A percentile compares a stretch with the other conserved stretches of the same genome.
Conservation (phyloP, 2,888 invertebrate genomes). For the Sesia apiformis region DNA sequence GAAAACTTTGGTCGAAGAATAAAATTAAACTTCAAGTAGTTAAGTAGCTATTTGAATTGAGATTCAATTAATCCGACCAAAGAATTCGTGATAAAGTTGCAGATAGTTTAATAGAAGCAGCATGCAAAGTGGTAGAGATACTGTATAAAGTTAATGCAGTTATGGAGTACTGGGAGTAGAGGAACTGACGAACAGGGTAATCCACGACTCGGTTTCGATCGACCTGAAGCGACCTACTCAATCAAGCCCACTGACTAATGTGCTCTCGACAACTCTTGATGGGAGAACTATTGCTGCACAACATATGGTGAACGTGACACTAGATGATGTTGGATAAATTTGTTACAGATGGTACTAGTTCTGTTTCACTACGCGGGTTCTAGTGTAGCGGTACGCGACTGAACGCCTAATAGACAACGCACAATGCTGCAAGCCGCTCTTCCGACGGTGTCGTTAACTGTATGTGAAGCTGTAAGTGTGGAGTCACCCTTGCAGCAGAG, state of each 20-base stretch:
- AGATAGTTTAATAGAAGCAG: conserved; percentile 59
- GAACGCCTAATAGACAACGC: conserved; percentile 58
- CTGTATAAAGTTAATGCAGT: conserved; percentile 57
- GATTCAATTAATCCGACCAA: conserved; percentile 21
- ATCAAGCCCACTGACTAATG: conserved; percentile 69
- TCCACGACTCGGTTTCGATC: conserved; percentile 55
- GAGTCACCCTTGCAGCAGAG: conserved; percentile 55
- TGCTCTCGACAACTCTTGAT: conserved; percentile 62
- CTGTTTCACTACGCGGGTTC: conserved; percentile 58
- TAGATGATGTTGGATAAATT: conserved; percentile 62
- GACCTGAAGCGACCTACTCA: conserved; percentile 68
- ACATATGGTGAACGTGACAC: conserved; percentile 60
- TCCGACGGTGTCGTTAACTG: conserved; percentile 1
- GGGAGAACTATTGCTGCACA: conserved; percentile 56
- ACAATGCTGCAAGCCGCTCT: conserved; percentile 57
- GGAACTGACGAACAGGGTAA: conserved; percentile 50
- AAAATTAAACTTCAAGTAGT: conserved; percentile 5
- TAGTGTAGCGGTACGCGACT: conserved; percentile 69
- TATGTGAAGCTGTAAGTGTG: conserved; percentile 3
- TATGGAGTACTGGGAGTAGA: conserved; percentile 53
- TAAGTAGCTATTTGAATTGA: conserved; percentile 8
- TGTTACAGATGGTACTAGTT: conserved; percentile 63
- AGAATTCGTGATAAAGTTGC: conserved; percentile 31
- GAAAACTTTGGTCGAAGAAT: conserved; percentile 20
- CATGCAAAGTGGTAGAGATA: conserved; percentile 68